A percentile compares a stretch with the other conserved stretches of the same genome.
Conservation (phyloP, 2,797 vertebrate species). For the Gorsachius magnificus region DNA sequence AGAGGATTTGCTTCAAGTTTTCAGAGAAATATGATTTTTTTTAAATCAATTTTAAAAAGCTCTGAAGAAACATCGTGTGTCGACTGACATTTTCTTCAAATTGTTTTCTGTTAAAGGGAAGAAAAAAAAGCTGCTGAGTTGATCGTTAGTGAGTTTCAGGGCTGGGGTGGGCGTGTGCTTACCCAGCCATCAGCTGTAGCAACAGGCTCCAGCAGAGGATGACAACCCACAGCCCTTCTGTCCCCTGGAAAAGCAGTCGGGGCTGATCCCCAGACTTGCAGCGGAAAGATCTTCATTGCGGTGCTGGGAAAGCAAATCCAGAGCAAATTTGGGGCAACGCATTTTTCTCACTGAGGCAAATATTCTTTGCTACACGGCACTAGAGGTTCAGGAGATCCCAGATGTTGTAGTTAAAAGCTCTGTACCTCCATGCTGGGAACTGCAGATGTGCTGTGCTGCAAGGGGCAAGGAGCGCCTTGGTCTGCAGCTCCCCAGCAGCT, state of each 20-base stretch:
- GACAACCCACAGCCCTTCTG: not conserved
- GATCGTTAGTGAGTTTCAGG: not conserved
- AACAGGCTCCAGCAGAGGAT: not conserved
- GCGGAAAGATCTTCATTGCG: rapidly evolving
- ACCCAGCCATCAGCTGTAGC: not conserved
- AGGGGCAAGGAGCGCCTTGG: not conserved
- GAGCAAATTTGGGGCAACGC: no score
- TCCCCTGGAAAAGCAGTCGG: rapidly evolving
- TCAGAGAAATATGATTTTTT: not conserved
- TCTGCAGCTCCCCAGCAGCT: not conserved
- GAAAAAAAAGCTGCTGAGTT: not conserved
- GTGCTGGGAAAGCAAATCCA: not conserved
- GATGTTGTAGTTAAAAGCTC: not conserved
- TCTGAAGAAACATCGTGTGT: not conserved
- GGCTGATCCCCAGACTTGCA: not conserved
- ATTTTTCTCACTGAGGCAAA: not conserved
- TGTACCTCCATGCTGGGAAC: not conserved
- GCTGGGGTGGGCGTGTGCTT: not conserved
- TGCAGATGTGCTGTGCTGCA: not conserved
- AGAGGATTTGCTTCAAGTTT: not conserved
- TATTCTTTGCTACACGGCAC: not conserved
- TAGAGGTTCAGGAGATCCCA: not conserved
- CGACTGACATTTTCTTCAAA: not conserved
- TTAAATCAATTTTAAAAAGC: not conserved
- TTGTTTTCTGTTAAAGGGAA: not conserved